Evolutionary conservation across 1,140 invertebrate genomes (phyloP).

Genomic region (Brachionus paranguensis): DNA sequence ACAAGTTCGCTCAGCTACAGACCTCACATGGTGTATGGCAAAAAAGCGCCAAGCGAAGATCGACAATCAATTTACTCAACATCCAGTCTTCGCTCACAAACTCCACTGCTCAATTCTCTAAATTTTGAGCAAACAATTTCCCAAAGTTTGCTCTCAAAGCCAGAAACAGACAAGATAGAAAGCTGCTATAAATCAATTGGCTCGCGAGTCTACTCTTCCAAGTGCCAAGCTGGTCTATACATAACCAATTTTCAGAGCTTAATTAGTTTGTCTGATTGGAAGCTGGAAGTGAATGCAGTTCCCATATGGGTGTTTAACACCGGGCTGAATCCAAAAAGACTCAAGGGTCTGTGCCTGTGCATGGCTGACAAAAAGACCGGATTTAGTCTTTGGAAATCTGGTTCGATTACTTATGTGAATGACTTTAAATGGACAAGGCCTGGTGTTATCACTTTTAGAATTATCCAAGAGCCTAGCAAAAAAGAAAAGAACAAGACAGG

Average conservation of each 20-base stretch:
- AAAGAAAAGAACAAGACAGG: neutral
- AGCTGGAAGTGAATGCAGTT: neutral
- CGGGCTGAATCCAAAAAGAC: slow-evolving; percentile 27
- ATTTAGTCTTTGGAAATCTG: slow-evolving; percentile 21
- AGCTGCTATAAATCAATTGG: slow-evolving; percentile 31
- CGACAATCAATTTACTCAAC: slow-evolving; percentile 31
- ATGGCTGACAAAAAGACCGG: slow-evolving; percentile 33
- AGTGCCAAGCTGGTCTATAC: neutral
- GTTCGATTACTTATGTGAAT: neutral
- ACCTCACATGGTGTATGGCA: neutral
- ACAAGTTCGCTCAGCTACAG: slow-evolving; percentile 22
- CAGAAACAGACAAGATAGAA: slow-evolving; percentile 22
- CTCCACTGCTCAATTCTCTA: neutral
- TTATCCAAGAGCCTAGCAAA: neutral
- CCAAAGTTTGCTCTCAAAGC: neutral
- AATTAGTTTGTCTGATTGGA: slow-evolving; percentile 27
- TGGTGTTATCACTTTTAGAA: slow-evolving; percentile 4
- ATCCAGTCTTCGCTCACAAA: neutral
- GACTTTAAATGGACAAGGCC: slow-evolving; percentile 38
- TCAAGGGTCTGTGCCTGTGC: neutral
- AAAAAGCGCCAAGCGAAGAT: neutral
- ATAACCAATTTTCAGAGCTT: slow-evolving; percentile 1
- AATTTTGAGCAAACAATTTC: neutral
- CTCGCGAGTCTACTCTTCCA: neutral
- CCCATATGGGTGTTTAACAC: slow-evolving; percentile 38